Base-by-base conservation (phyloP, 2,888 invertebrate genomes). In the Liodrosophila aerea region DNA sequence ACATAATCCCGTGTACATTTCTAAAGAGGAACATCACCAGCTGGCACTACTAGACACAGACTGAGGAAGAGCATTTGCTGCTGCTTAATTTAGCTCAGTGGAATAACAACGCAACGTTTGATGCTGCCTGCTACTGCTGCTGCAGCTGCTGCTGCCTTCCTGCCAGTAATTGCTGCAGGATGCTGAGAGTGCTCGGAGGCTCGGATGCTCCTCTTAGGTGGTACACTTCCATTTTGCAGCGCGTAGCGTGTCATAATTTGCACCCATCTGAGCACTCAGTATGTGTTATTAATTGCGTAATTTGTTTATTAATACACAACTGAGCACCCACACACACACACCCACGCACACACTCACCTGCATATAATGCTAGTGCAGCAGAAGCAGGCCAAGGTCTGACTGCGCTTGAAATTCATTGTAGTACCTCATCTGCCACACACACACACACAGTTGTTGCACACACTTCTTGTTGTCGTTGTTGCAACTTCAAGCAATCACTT, bases 281-380 rank as follows among this genome's bases (percentile, higher is more conserved):
- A 74, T 66, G 83, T 85, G 83, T 85, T 64, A 83, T 85, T 81
- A 81, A 81, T 85, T 81, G 74, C 82, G 78, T 85, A 77, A 85
- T 77, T 63, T 77, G 78, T 72, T 82, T 85, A 80, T 80, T 83
- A 85, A 81, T 78, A 83, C 64, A 58, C 71, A 68, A 61, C 27
- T 76, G 63, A 65, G 56, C 59, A 71, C 47, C 29, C 45, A 61
- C 44, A 29, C 34, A 39, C 33, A 46, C 40, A 15, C 34, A 27
- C 27, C 22, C 27, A 47, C 45, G 11, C 27, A 52, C 66, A 47
- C 45, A n/a, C 27, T 50, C 66, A 73, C 70, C 62, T 45, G 58
- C 34, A 22, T 22, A 5, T 22, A 61, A 12, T 27, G 8, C 22
- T 4, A 22, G 22, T 22, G 22, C 22, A 22, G 22, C 22, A 33